Conservation (phyloP, 2,113 vertebrate genomes). For the Malaclemys terrapin region DNA sequence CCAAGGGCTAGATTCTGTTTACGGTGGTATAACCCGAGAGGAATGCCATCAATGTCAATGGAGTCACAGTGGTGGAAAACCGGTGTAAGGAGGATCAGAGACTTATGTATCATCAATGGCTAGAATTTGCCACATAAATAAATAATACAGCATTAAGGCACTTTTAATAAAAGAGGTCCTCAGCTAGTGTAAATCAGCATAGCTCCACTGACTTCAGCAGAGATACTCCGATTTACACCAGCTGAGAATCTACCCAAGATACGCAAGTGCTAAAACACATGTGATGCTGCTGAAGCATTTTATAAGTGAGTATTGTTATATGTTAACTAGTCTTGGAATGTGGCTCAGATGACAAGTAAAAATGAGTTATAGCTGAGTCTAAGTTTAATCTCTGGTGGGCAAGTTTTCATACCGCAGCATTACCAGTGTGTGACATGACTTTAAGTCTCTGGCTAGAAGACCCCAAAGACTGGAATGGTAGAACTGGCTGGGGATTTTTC, state of each 20-base stretch:
- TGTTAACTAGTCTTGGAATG: background rate
- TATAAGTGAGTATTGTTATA: background rate
- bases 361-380: background rate
- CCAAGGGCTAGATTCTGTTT: background rate
- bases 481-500: background rate
- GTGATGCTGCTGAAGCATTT: background rate
- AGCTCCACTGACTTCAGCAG: background rate
- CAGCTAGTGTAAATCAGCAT: background rate
- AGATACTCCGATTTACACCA: background rate
- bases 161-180: background rate
- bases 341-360: background rate
- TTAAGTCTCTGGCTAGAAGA: background rate
- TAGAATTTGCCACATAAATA: background rate
- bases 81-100: background rate
- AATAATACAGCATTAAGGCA: background rate
- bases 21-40: background rate
- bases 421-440: background rate
- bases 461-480: background rate
- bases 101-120: background rate
- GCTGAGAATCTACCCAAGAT: background rate
- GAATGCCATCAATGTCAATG: background rate
- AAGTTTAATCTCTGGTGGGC: background rate
- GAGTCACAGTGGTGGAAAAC: background rate
- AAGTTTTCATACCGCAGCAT: background rate
- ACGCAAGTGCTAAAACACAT: background rate